A percentile compares a stretch with the other conserved stretches of the same genome.
phyloP scores from a whole-genome alignment of 2,888 invertebrate genomes.

The Heliconius cydno region DNA sequence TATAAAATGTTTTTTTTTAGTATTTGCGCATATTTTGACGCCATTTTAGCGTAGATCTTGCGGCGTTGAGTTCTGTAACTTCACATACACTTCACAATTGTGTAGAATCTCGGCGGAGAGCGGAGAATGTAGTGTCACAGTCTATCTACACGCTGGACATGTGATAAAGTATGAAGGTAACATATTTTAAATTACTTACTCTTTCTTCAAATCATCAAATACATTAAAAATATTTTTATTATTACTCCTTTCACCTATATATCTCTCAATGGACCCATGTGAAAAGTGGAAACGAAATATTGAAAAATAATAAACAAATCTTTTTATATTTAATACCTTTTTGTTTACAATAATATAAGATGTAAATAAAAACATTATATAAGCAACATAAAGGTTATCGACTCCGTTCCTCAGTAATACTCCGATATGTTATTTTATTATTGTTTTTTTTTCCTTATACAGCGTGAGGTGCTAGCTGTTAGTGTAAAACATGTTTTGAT shows the following conservation, averaged over 20 bases:
- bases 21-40: not conserved
- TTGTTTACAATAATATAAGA: not conserved
- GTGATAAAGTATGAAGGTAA: no score
- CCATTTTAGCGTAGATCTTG: not conserved
- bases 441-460: not conserved
- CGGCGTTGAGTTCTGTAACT: not conserved
- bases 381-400: slow-evolving; percentile 10
- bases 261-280: no score
- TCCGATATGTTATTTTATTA: not conserved
- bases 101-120: not conserved
- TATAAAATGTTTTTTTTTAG: not conserved
- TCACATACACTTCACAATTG: not conserved
- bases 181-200: no score
- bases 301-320: no score
- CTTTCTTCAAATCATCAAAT: no score
- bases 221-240: no score
- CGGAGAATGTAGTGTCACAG: not conserved
- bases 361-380: not conserved
- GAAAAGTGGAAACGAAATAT: no score
- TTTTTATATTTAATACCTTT: no score
- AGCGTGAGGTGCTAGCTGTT: not conserved
- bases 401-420: not conserved
- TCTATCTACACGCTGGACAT: no score
- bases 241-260: no score
- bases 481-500: not conserved